Percentiles rank a stretch among this genome's conserved stretches.
Conservation (phyloP, 2,113 vertebrate genomes). For the Argyrosomus japonicus region DNA sequence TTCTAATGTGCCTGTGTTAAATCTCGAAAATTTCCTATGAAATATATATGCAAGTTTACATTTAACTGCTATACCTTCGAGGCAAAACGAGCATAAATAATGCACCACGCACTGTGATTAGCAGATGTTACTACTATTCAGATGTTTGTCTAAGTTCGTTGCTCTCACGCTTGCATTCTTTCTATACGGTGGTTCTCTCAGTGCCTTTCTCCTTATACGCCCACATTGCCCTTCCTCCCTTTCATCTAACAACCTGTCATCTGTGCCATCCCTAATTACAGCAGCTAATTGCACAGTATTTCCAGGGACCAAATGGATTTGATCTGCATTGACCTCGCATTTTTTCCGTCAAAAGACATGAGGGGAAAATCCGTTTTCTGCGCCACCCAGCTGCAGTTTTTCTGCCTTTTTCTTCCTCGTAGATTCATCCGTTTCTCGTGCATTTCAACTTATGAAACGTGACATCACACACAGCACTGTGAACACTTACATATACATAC, state of each 20-base stretch:
- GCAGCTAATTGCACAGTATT: slow-evolving; percentile 72
- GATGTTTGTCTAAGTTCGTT: background rate
- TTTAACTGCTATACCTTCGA: background rate
- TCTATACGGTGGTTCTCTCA: background rate
- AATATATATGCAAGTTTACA: slow-evolving; percentile 25
- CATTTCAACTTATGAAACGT: slow-evolving; percentile 8
- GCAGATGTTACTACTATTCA: background rate
- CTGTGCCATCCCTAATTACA: slow-evolving; percentile 64
- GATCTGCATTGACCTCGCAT: slow-evolving; percentile 58
- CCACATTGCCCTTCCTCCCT: slow-evolving; percentile 31
- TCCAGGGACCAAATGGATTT: slow-evolving; percentile 69
- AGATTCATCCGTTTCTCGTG: slow-evolving; percentile 1
- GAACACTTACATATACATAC: slow-evolving; percentile 8
- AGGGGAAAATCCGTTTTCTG: slow-evolving; percentile 1
- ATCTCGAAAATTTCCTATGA: slow-evolving; percentile 20
- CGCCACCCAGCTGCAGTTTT: background rate
- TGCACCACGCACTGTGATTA: background rate
- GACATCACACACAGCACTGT: background rate
- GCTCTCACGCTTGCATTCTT: background rate
- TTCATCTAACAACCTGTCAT: slow-evolving; percentile 58
- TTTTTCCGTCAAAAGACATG: slow-evolving; percentile 40
- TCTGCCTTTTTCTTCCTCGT: background rate
- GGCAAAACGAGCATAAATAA: slow-evolving; percentile 17
- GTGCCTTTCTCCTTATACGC: background rate
- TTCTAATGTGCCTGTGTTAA: slow-evolving; percentile 15